Evolutionary conservation across 2,113 vertebrate species (phyloP), one percentile per base, ranked within the genome.

Genomic region (Rousettus leschenaultii): DNA sequence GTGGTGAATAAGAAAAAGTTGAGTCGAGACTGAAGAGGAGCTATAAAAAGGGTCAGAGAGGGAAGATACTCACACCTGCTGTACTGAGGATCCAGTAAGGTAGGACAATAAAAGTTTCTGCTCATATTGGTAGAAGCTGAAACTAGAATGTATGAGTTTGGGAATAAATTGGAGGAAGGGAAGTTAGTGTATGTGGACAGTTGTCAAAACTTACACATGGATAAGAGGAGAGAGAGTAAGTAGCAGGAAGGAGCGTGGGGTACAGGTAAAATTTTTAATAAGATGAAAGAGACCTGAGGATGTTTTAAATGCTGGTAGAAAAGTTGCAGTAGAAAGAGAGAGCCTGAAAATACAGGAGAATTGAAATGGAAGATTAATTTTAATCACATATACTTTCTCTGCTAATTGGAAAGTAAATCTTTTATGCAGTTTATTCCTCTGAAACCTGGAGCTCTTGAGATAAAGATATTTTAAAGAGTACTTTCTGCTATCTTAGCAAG

Each of bases 301-400:
- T 95, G 51, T 80, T 85, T 85, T 82, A 71, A 85, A 91, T 97
- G 22, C 30, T 57, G 26, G 14, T 68, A 74, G 55, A 89, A 94
- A 95, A 45, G 40, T 89, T 80, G 28, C 26, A 61, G 35, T 77
- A 80, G 59, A 93, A 93, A 55, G n/a, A 3, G 33, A 91, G 4
- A 77, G 21, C 51, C 24, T 78, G 68, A 57, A 59, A 86, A 79
- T 55, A 68, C 13, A 92, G 71, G 28, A 83, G 11, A 48, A 18
- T 87, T 9, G 35, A 85, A 87, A 77, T 77, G 14, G 43, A 63
- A 89, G 66, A 43, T 70, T 70, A 89, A 92, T 71, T 96, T 79
- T 85, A 90, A 51, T 83, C 21, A 77, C 48, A 78, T 16, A 30
- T 7, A 33, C 45, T 78, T 83, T 93, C 16, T 84, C 6, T 77